Percentiles rank a stretch among this genome's conserved stretches.
These are phyloP conservation scores for Nebria brevicollis DNA, from an alignment of 2,888 invertebrate species.

Conservation along the genomic window DNA sequence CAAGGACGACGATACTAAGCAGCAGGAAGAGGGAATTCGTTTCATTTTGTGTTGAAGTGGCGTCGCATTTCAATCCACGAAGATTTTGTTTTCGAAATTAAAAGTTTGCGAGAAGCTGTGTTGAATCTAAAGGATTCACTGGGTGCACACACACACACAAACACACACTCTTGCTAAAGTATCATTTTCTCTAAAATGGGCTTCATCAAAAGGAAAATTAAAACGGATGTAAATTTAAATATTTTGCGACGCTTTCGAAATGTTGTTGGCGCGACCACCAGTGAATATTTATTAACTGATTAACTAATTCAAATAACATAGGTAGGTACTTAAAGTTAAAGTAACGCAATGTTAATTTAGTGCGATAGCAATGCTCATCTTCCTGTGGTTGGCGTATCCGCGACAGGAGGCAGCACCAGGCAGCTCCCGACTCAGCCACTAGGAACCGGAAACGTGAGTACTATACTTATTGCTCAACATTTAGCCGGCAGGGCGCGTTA, in stretches of 20 bases:
- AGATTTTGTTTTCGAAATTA: constrained; percentile 21
- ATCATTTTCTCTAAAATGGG: background rate
- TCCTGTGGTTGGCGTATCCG: too few species aligned
- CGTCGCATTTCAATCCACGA: background rate
- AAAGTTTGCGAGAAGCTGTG: background rate
- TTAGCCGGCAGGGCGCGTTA: constrained; percentile 36
- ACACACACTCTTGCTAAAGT: background rate
- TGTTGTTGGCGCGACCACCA: too few species aligned
- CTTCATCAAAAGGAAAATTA: background rate
- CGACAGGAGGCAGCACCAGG: too few species aligned
- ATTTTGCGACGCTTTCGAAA: background rate
- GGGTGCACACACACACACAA: background rate
- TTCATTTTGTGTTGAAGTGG: background rate
- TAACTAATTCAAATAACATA: too few species aligned
- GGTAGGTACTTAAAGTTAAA: too few species aligned
- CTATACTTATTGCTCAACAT: constrained; percentile 41
- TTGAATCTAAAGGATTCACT: background rate
- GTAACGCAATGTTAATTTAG: too few species aligned
- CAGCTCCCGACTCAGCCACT: background rate
- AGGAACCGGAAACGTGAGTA: background rate
- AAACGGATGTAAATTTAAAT: background rate
- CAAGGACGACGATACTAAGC: background rate
- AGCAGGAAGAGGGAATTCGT: background rate
- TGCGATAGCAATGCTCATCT: too few species aligned
- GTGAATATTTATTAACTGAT: too few species aligned